These are phyloP conservation scores for Pseudomyrmex concolor DNA, from an alignment of 1,140 invertebrate genomes.

Conservation along the genomic window DNA sequence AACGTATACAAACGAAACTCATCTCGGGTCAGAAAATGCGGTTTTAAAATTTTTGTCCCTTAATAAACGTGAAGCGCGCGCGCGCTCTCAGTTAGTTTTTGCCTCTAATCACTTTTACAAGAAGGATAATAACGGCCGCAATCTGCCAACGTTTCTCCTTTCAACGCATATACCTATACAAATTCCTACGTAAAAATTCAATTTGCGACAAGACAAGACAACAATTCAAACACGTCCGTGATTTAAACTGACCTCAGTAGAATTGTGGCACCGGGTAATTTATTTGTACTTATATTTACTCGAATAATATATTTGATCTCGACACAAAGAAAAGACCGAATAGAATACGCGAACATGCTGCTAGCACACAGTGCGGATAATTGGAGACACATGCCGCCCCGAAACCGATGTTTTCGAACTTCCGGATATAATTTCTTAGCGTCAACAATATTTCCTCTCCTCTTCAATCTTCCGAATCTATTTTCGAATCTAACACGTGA, in stretches of 20 bases:
- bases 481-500: not conserved
- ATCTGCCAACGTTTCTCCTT: too few relatives aligned
- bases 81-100: not conserved
- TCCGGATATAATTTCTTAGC: conserved; percentile 26
- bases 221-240: too few relatives aligned
- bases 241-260: too few relatives aligned
- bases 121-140: not conserved
- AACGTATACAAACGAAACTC: conserved; percentile 19
- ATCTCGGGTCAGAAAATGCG: conserved; percentile 32
- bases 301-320: conserved; percentile 15
- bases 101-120: not conserved
- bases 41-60: conserved; percentile 40
- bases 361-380: not conserved
- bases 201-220: too few relatives aligned
- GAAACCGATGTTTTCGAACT: not conserved
- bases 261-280: too few relatives aligned
- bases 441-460: not conserved
- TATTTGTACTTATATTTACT: too few relatives aligned
- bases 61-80: conserved; percentile 8
- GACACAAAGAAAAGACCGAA: not conserved
- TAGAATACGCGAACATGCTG: not conserved
- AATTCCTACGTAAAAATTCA: not conserved
- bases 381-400: conserved; percentile 25
- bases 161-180: not conserved
- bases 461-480: not conserved